Evolutionary conservation across 2,888 invertebrate species (phyloP).

Genomic region (Gnatocerus cornutus): DNA sequence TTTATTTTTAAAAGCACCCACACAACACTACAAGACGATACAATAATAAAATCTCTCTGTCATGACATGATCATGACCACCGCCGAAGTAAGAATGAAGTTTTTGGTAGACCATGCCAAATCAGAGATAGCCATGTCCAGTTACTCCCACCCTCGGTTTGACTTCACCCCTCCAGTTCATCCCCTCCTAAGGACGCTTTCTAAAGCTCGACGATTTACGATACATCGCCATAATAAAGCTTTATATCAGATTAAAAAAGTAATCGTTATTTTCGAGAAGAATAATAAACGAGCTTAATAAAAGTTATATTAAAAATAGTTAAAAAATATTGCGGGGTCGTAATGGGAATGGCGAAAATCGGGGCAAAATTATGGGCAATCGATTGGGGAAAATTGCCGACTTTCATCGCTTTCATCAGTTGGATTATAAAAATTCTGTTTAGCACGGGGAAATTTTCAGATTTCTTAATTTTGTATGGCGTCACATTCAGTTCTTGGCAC

Average conservation of each 20-base stretch:
- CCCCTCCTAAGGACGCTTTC: constrained; percentile 49
- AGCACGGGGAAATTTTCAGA: too few relatives aligned
- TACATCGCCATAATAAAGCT: constrained; percentile 53
- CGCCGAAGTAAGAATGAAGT: constrained; percentile 25
- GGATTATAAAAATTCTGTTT: too few relatives aligned
- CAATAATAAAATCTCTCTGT: constrained; percentile 20
- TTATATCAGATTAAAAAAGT: constrained; percentile 60
- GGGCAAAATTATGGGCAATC: constrained; percentile 16
- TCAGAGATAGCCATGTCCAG: constrained; percentile 60
- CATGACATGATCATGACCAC: constrained; percentile 34
- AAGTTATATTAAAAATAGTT: constrained; percentile 53
- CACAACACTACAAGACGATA: constrained; percentile 15
- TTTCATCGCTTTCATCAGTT: too few relatives aligned
- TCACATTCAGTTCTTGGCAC: too few relatives aligned
- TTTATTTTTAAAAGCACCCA: constrained; percentile 8
- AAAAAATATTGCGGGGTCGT: constrained; percentile 35
- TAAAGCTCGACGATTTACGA: constrained; percentile 58
- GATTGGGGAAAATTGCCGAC: not conserved
- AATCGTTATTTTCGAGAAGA: constrained; percentile 57
- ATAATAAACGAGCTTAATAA: constrained; percentile 54
- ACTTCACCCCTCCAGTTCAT: constrained; percentile 54
- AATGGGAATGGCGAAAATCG: not conserved
- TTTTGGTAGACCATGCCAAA: constrained; percentile 57
- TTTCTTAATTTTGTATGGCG: too few relatives aligned
- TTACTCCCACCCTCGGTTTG: constrained; percentile 55